phyloP scores from a whole-genome alignment of 2,113 vertebrate species.

The Neopipo cinnamomea region DNA sequence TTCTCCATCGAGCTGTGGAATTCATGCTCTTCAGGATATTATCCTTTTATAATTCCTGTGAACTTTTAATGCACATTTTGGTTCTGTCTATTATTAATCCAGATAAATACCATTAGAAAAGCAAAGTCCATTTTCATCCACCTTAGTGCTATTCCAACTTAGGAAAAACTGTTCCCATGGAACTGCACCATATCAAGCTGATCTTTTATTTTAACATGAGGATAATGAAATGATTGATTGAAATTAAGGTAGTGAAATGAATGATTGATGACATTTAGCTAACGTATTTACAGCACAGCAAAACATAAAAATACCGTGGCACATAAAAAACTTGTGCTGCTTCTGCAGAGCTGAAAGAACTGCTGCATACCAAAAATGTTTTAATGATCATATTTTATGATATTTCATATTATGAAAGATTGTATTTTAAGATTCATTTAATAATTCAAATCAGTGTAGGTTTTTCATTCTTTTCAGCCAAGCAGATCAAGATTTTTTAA shows the following conservation, averaged over 20 bases:
- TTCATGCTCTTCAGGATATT: not conserved
- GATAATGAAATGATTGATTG: slow-evolving; percentile 35
- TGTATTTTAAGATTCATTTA: not conserved
- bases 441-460: not conserved
- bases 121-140: not conserved
- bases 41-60: not conserved
- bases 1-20: not conserved
- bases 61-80: not conserved
- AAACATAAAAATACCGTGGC: not conserved
- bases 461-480: not conserved
- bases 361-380: not conserved
- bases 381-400: not conserved
- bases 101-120: not conserved
- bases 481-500: not conserved
- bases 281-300: not conserved
- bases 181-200: not conserved
- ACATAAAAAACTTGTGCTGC: not conserved
- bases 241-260: not conserved
- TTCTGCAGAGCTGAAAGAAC: not conserved
- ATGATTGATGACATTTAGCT: not conserved
- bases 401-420: not conserved
- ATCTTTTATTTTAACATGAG: not conserved
- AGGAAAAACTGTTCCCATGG: not conserved
- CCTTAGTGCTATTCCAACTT: not conserved
- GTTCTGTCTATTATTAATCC: not conserved